phyloP scores from a whole-genome alignment of 2,797 vertebrate genomes.

The Lates japonicus region DNA sequence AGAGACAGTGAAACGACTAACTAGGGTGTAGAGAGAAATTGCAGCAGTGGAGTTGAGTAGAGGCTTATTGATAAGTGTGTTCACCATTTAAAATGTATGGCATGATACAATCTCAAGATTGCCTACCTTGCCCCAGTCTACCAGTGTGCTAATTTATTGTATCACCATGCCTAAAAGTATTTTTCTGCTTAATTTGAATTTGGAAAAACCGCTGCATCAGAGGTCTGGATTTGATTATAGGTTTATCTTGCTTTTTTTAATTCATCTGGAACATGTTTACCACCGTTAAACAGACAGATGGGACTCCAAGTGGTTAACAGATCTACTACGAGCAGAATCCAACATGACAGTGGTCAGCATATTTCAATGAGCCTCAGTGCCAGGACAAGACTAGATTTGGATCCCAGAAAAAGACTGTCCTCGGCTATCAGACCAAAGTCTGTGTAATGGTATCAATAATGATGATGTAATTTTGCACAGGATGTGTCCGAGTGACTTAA shows the following conservation, averaged over 20 bases:
- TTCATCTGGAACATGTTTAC: conserved; percentile 10
- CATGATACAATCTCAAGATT: neutral
- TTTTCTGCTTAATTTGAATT: conserved; percentile 13
- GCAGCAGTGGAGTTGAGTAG: neutral
- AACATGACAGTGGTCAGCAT: neutral
- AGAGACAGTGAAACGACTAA: conserved; percentile 5
- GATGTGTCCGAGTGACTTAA: neutral
- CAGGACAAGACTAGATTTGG: neutral
- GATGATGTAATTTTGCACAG: neutral
- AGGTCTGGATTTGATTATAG: conserved; percentile 30
- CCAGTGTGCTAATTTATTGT: neutral
- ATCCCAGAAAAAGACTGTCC: neutral
- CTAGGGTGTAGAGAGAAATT: neutral
- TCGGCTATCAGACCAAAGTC: neutral
- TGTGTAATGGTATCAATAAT: neutral
- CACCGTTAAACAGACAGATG: neutral
- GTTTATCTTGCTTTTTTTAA: neutral
- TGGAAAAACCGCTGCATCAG: neutral
- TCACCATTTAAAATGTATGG: neutral
- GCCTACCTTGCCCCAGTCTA: neutral
- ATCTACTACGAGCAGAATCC: conserved; percentile 3
- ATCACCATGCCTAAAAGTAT: neutral
- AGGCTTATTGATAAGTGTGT: neutral
- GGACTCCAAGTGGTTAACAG: conserved; percentile 8
- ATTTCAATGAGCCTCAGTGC: neutral